Evolutionary conservation across 1,140 invertebrate genomes (phyloP), one percentile per base, ranked within the genome.

Genomic region (Orussus abietinus): DNA sequence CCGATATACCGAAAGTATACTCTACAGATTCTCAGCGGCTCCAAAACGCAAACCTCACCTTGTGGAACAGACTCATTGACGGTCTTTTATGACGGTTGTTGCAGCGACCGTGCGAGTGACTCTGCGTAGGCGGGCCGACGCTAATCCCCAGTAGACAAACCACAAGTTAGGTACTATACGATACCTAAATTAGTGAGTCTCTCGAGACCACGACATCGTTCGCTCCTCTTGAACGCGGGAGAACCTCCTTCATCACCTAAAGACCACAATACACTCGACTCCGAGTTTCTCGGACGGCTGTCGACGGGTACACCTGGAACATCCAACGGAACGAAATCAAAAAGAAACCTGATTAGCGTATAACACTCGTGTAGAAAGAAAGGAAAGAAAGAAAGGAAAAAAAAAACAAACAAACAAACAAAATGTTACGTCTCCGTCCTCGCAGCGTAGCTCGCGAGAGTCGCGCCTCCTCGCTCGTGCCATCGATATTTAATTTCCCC

Each of bases 81-180:
- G 61, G 62, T 58, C 50, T 58, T 65, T 66, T 65, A 58, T 72
- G 46, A 70, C 69, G 69, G 69, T 70, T 72, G 66, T 72, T 72
- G 57, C 69, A 72, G 69, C 69, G 66, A 72, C 69, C 67, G 68
- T 72, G 57, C 60, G 69, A 65, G 66, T 71, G 68, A 72, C 68
- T 68, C 68, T 72, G 50, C 68, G 63, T 72, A 72, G 66, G 59
- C 66, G 66, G 62, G 66, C 66, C 40, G 69, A 72, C 62, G 66
- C 57, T 69, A 72, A 71, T 59, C 60, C 68, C 59, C 64, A 69
- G 51, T 72, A 72, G 53, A 59, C 57, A 70, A 65, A 64, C 35
- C 54, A 32, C 38, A 66, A 67, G 57, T 69, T 70, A 67, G 65
- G 60, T 66, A 67, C 64, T 55, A 56, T 45, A 46, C 49, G 38